These are phyloP conservation scores for Nycticryphes semicollaris DNA, from an alignment of 2,113 vertebrate species.

Conservation along the genomic window DNA sequence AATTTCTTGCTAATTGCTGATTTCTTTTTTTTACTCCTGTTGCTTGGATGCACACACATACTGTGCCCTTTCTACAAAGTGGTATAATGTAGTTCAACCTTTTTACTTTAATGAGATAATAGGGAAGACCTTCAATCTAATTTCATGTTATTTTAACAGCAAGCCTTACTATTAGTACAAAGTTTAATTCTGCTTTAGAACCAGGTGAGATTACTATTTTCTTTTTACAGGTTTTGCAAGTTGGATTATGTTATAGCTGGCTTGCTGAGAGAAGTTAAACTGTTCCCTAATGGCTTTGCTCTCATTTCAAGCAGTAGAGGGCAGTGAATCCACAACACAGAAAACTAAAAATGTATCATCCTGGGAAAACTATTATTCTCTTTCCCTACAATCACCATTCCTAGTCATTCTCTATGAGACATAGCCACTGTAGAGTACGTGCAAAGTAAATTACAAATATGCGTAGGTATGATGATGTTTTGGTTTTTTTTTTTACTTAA, in stretches of 20 bases:
- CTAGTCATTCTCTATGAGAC: neutral
- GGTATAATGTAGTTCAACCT: neutral
- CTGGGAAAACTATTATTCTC: neutral
- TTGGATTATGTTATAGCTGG: neutral
- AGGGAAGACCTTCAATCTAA: neutral
- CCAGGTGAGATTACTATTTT: neutral
- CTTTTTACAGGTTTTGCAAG: neutral
- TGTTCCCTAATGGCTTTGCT: neutral
- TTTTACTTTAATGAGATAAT: neutral
- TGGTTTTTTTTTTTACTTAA: neutral
- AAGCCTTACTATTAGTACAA: neutral
- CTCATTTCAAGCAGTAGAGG: constrained; percentile 53
- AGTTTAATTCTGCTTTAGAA: neutral
- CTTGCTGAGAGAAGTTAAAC: neutral
- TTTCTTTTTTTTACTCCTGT: neutral
- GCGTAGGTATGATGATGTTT: neutral
- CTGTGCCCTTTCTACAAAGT: neutral
- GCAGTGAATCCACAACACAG: constrained; percentile 15
- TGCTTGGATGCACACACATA: neutral
- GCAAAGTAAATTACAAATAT: neutral
- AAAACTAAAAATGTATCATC: neutral
- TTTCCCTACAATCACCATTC: neutral
- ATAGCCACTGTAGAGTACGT: neutral
- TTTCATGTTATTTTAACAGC: neutral
- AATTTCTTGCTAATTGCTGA: neutral